phyloP scores from a whole-genome alignment of 2,113 vertebrate species.

The Prionailurus bengalensis region DNA sequence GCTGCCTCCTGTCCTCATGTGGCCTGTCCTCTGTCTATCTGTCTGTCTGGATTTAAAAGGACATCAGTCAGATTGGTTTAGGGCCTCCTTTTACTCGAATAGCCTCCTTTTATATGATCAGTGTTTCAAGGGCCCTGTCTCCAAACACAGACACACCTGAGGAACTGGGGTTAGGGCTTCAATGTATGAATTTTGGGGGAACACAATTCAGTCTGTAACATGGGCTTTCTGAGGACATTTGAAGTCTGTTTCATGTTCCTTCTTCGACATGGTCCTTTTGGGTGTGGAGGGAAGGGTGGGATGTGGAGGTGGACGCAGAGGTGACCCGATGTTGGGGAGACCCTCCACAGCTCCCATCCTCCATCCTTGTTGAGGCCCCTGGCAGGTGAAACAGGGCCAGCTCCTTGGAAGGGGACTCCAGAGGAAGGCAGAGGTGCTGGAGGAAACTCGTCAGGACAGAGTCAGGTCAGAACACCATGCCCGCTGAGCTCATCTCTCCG shows the following conservation, averaged over 20 bases:
- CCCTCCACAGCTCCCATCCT: background rate
- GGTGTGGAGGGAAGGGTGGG: background rate
- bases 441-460: conserved; percentile 65
- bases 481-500: background rate
- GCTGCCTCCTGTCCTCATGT: rapidly evolving
- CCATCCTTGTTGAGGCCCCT: background rate
- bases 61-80: background rate
- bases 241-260: background rate
- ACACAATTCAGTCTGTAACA: rapidly evolving
- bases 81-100: background rate
- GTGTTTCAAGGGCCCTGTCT: background rate
- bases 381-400: background rate
- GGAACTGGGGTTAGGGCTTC: background rate
- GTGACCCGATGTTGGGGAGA: background rate
- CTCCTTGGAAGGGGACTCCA: background rate
- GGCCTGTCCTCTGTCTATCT: background rate
- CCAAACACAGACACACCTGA: background rate
- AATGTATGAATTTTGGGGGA: background rate
- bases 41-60: background rate
- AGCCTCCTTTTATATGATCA: background rate
- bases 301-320: rapidly evolving
- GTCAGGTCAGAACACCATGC: conserved; percentile 19
- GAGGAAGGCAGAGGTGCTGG: background rate
- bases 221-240: background rate
- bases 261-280: background rate